A percentile compares a stretch with the other conserved stretches of the same genome.
Evolutionary conservation across 2,888 invertebrate genomes (phyloP).

Genomic region (Lamellibrachia satsuma): DNA sequence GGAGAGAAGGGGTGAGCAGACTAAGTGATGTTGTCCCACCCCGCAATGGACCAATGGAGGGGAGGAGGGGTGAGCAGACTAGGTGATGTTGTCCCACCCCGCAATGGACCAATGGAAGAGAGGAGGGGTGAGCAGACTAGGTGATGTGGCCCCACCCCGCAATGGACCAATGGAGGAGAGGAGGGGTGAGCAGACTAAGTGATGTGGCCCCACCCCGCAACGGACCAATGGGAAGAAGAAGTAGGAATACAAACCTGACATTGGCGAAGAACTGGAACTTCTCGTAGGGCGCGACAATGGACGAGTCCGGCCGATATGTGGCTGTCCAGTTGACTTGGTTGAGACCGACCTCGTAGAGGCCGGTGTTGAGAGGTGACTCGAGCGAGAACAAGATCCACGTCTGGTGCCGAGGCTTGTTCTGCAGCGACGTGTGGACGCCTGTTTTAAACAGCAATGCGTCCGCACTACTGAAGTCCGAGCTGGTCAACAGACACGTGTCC

Average conservation of each 20-base stretch:
- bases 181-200: too few species aligned
- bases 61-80: too few species aligned
- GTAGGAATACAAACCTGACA: not conserved
- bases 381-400: not conserved
- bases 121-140: too few species aligned
- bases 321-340: slow-evolving; percentile 89
- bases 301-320: slow-evolving; percentile 92
- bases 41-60: too few species aligned
- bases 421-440: not conserved
- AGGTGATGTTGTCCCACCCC: too few species aligned
- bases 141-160: too few species aligned
- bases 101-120: too few species aligned
- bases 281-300: slow-evolving; percentile 93
- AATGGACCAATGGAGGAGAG: too few species aligned
- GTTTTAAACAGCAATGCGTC: not conserved
- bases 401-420: not conserved
- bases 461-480: not conserved
- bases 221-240: not conserved
- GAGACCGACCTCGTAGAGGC: not conserved
- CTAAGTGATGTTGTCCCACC: too few species aligned
- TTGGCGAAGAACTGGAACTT: slow-evolving; percentile 30
- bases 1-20: too few species aligned
- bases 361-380: not conserved
- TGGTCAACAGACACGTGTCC: not conserved
- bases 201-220: too few species aligned